Base-by-base conservation (phyloP, 2,888 invertebrate genomes). In the Dryocosmus kuriphilus region DNA sequence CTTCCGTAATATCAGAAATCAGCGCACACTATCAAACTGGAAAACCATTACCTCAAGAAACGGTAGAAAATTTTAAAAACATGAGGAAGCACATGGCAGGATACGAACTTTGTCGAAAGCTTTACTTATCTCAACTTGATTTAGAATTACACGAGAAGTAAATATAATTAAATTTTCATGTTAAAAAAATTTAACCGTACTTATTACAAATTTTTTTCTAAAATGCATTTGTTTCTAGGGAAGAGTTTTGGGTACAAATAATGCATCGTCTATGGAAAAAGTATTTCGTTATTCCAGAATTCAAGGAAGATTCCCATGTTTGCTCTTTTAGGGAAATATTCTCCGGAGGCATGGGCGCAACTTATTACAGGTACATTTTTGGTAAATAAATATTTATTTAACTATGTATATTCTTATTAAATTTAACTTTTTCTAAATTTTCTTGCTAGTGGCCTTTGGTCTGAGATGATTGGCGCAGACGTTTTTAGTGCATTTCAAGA, bases 381-480 rank as follows among this genome's bases (percentile, higher is more conserved):
- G 30, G 38, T 19, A 22, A n/a, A 57, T 19, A 77, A 27, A 19
- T 57, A 75, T 79, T 3, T 19, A 32, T 51, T 35, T 5, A 24
- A 11, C 24, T 60, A 14, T 22, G 9, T 22, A 14, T 22, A 57
- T 46, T 73, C 1, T 30, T 24, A 32, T 74, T 32, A n/a, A 55
- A 51, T 51, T 74, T 60, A 63, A 76, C 67, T 14, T 6, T 22
- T 11, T 61, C 51, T 90, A 35, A n/a, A 4, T 67, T 65, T 60
- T 27, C 6, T 14, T 16, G 1, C 16, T 55, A 95, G 97, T 76
- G 94, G 95, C 88, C 90, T 97, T 22, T 98, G 98, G 97, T 96
- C 98, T 1, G 94, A 94, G 88, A 95, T 98, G 94, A 94, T 98
- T 73, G 98, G 98, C 0, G 97, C 98, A 0, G 98, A 99, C 91